phyloP scores from a whole-genome alignment of 2,888 invertebrate species.

The Ariolimax columbianus region DNA sequence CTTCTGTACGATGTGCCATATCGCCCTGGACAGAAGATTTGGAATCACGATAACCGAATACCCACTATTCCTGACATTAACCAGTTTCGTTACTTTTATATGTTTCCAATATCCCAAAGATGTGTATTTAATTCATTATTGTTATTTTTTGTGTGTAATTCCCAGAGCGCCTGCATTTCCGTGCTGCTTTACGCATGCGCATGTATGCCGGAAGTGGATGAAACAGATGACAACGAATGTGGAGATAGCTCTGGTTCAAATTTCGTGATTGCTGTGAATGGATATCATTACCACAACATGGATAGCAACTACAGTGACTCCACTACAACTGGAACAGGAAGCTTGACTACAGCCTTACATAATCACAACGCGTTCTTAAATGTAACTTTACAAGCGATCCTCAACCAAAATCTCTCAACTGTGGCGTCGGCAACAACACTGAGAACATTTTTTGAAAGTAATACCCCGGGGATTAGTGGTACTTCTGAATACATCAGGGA shows the following conservation, averaged over 20 bases:
- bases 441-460: not conserved
- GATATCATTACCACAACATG: slow-evolving; percentile 1
- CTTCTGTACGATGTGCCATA: too few relatives aligned
- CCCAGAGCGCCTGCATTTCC: slow-evolving; percentile 47
- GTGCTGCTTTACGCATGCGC: slow-evolving; percentile 39
- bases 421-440: not conserved
- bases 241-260: not conserved
- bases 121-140: too few relatives aligned
- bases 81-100: too few relatives aligned
- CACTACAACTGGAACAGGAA: not conserved
- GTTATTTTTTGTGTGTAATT: not conserved
- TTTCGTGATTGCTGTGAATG: slow-evolving; percentile 24
- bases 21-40: too few relatives aligned
- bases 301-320: not conserved
- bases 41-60: too few relatives aligned
- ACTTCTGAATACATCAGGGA: not conserved
- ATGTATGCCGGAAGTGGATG: slow-evolving; percentile 45
- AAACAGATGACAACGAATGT: slow-evolving; percentile 29
- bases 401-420: not conserved
- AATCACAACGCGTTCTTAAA: not conserved
- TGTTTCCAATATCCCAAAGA: too few relatives aligned
- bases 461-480: not conserved
- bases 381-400: not conserved
- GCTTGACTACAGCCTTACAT: not conserved
- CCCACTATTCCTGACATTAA: too few relatives aligned